Evolutionary conservation across 37 sponge, comb jelly and placozoan genomes (phyloP).

Genomic region (Tethya wilhelma): DNA sequence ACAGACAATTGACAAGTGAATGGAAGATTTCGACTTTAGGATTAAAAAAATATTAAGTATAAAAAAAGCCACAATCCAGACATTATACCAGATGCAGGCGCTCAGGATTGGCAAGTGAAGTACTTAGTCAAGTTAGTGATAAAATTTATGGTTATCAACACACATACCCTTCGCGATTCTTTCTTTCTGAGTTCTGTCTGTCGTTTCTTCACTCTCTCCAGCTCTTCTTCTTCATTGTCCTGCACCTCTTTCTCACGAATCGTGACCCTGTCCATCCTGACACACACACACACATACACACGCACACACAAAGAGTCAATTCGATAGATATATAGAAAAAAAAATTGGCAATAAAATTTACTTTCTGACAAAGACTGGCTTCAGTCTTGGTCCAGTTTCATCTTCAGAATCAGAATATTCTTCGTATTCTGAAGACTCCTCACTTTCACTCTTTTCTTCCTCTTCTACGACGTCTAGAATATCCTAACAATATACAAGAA

Average conservation of each 20-base stretch:
- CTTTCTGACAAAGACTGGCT: slow-evolving; percentile 97
- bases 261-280: slow-evolving; percentile 78
- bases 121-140: too few species aligned
- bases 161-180: slow-evolving; percentile 48
- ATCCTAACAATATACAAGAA: slow-evolving; percentile 35
- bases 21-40: neutral
- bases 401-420: slow-evolving; percentile 96
- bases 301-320: too few species aligned
- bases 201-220: slow-evolving; percentile 54
- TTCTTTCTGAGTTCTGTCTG: slow-evolving; percentile 61
- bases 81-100: too few species aligned
- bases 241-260: slow-evolving; percentile 51
- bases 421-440: slow-evolving; percentile 91
- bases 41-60: too few species aligned
- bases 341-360: slow-evolving; percentile 13
- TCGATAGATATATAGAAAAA: neutral
- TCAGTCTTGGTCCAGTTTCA: slow-evolving; percentile 90
- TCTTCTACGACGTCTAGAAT: slow-evolving; percentile 70
- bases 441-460: slow-evolving; percentile 60
- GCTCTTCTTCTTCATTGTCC: slow-evolving; percentile 51
- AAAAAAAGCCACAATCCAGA: too few species aligned
- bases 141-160: too few species aligned
- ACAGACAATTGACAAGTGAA: neutral
- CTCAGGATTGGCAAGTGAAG: too few species aligned
- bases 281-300: too few species aligned